phyloP scores from a whole-genome alignment of 2,113 vertebrate genomes.

The Cettia cetti region DNA sequence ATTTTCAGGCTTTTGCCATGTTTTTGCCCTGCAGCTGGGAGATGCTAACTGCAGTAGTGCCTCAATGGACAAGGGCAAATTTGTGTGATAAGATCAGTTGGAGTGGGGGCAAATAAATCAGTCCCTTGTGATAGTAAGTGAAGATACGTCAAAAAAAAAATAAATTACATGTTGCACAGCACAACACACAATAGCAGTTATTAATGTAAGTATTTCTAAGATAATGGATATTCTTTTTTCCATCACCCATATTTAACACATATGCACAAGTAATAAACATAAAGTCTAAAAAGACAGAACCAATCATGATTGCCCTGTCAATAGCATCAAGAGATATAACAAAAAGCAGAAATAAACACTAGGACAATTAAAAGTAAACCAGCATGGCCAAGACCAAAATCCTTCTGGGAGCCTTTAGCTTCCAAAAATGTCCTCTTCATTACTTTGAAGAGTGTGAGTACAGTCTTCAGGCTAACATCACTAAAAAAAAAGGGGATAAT shows the following conservation, averaged over 20 bases:
- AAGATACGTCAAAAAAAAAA: background rate
- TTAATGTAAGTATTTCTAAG: background rate
- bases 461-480: background rate
- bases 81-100: background rate
- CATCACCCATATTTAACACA: background rate
- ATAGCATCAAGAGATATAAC: background rate
- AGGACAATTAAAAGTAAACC: background rate
- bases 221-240: background rate
- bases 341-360: background rate
- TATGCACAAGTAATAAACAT: rapidly evolving
- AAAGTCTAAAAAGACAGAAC: background rate
- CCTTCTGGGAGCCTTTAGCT: background rate
- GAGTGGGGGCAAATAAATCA: background rate
- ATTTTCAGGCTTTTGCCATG: background rate
- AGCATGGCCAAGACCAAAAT: background rate
- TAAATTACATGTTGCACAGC: background rate
- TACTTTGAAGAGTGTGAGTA: background rate
- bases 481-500: background rate
- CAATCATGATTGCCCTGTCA: background rate
- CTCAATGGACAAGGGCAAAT: background rate
- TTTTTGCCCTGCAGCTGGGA: background rate
- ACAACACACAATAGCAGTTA: background rate
- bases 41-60: background rate
- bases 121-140: background rate
- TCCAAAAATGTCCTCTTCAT: background rate